Evolutionary conservation across 2,888 invertebrate species (phyloP).

Genomic region (Brassicogethes aeneus): DNA sequence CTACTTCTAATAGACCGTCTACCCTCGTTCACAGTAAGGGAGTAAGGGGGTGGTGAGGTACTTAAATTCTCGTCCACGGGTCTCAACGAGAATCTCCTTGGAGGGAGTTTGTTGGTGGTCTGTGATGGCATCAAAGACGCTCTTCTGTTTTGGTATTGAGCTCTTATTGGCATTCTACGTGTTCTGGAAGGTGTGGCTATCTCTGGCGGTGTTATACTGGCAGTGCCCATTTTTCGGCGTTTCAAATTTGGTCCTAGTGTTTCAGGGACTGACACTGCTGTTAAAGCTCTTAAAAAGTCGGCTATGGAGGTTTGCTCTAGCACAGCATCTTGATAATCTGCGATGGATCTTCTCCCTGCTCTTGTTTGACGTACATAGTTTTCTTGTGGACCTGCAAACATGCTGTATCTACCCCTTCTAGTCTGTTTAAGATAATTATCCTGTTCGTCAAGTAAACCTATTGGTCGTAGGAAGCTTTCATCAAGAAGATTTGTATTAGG

Average conservation of each 20-base stretch:
- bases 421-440: neutral
- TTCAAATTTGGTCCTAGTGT: conserved; percentile 46
- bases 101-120: too few species aligned
- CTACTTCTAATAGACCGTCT: conserved; percentile 8
- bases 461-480: neutral
- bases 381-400: conserved; percentile 30
- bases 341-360: conserved; percentile 25
- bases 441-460: neutral
- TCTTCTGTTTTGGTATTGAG: conserved; percentile 20
- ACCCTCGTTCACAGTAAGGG: conserved; percentile 11
- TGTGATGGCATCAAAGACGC: too few species aligned
- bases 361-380: conserved; percentile 21
- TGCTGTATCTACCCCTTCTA: conserved; percentile 25
- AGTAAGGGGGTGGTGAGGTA: conserved; percentile 14
- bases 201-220: conserved; percentile 42
- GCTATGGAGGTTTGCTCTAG: conserved; percentile 77
- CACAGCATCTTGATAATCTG: conserved; percentile 46
- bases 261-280: too few species aligned
- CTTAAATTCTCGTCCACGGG: conserved; percentile 26
- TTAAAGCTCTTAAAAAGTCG: conserved; percentile 69
- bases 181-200: conserved; percentile 7
- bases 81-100: conserved; percentile 26
- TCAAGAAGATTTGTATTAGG: too few species aligned
- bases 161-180: conserved; percentile 19
- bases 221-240: conserved; percentile 46